phyloP scores from a whole-genome alignment of 92 coral and sea anemone species.

The Epizoanthus illoricatus region DNA sequence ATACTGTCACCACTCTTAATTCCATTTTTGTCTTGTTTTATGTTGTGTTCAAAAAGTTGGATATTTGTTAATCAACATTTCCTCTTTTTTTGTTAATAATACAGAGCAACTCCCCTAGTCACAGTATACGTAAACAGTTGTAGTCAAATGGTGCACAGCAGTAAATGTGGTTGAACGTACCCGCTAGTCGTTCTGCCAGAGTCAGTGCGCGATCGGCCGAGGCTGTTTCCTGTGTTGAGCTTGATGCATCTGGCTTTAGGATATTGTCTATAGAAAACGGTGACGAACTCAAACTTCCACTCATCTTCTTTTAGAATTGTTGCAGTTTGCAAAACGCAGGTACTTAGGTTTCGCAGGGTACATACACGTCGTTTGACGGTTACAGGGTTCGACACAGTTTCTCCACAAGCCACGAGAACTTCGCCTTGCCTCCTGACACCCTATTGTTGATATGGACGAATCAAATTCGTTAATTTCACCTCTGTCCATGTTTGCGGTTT shows the following conservation, averaged over 20 bases:
- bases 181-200: constrained; percentile 94
- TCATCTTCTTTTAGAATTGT: constrained; percentile 48
- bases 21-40: neutral
- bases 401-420: constrained; percentile 11
- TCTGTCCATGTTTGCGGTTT: constrained; percentile 28
- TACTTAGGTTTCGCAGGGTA: neutral
- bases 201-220: constrained; percentile 93
- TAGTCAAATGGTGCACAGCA: neutral
- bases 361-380: constrained; percentile 1
- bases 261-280: constrained; percentile 96
- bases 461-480: constrained; percentile 25
- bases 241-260: constrained; percentile 86
- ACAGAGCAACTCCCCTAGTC: no score
- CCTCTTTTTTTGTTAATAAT: neutral
- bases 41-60: neutral
- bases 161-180: constrained; percentile 46
- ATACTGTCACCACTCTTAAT: neutral
- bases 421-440: constrained; percentile 21
- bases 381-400: constrained; percentile 5
- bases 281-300: constrained; percentile 68
- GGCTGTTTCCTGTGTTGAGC: constrained; percentile 65
- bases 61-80: neutral
- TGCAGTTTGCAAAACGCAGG: neutral
- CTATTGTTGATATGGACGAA: constrained; percentile 35
- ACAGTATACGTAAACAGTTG: neutral